A percentile compares a stretch with the other conserved stretches of the same genome.
Conservation (phyloP, 1,140 invertebrate genomes). For the Caerostris extrusa region DNA sequence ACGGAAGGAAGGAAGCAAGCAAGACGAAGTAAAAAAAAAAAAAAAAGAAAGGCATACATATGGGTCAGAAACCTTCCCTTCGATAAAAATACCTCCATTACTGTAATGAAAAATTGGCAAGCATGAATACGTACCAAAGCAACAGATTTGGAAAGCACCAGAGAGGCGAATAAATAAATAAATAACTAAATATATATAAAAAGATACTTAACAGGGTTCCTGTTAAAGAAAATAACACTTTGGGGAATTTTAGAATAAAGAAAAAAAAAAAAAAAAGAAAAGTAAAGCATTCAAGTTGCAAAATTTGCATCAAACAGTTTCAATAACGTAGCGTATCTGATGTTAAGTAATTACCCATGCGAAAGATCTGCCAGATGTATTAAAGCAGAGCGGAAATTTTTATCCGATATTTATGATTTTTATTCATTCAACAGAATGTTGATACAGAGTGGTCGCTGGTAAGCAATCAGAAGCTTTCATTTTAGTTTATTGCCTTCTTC, state of each 20-base stretch:
- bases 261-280: not conserved
- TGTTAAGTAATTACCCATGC: conserved; percentile 47
- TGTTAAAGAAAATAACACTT: conserved; percentile 44
- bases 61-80: not conserved
- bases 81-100: conserved; percentile 52
- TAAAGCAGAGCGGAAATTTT: not conserved
- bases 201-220: not conserved
- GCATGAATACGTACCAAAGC: not conserved
- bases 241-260: not conserved
- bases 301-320: conserved; percentile 50
- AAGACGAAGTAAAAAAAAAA: no score
- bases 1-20: no score
- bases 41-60: no score
- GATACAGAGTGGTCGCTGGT: not conserved
- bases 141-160: conserved; percentile 17
- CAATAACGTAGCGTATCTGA: conserved; percentile 17
- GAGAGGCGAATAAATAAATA: not conserved
- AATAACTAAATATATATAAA: not conserved
- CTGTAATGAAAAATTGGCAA: conserved; percentile 49
- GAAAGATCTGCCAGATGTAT: not conserved
- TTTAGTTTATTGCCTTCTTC: conserved; percentile 32
- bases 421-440: not conserved
- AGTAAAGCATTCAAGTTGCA: not conserved
- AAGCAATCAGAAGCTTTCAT: conserved; percentile 46
- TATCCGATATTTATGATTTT: conserved; percentile 52